Percentiles rank a stretch among this genome's conserved stretches.
phyloP scores from a whole-genome alignment of 2,888 invertebrate species.

The Geotrupes spiniger region DNA sequence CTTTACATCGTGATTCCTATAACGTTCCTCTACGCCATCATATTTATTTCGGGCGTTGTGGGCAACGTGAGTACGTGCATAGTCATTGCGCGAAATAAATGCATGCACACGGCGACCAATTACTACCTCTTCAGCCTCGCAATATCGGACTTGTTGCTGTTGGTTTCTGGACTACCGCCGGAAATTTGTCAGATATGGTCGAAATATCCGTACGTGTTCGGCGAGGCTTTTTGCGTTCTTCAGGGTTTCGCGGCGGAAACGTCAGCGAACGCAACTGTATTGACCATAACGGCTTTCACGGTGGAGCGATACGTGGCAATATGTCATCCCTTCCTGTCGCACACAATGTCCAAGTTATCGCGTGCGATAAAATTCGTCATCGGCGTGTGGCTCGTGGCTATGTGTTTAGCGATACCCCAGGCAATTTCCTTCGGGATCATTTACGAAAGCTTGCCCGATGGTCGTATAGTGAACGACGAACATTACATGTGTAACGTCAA shows the following conservation, averaged over 20 bases:
- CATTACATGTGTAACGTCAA: slow-evolving; percentile 46
- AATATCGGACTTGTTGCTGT: slow-evolving; percentile 70
- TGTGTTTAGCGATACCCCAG: slow-evolving; percentile 73
- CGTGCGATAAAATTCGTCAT: slow-evolving; percentile 73
- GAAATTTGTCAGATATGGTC: slow-evolving; percentile 77
- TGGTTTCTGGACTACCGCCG: slow-evolving; percentile 74
- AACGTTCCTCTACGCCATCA: slow-evolving; percentile 64
- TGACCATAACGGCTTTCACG: slow-evolving; percentile 85
- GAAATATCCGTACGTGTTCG: slow-evolving; percentile 70
- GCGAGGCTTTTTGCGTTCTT: slow-evolving; percentile 73
- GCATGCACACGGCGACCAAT: slow-evolving; percentile 84
- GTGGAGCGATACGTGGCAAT: slow-evolving; percentile 86
- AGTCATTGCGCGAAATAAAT: slow-evolving; percentile 71
- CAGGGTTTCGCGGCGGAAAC: slow-evolving; percentile 73
- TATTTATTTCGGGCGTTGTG: slow-evolving; percentile 71
- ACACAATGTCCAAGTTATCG: slow-evolving; percentile 79
- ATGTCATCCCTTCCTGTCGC: slow-evolving; percentile 79
- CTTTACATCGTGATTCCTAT: slow-evolving; percentile 64
- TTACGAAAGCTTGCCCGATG: slow-evolving; percentile 34
- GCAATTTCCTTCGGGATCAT: slow-evolving; percentile 78
- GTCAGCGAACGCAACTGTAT: slow-evolving; percentile 80
- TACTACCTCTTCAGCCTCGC: slow-evolving; percentile 79
- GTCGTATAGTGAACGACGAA: slow-evolving; percentile 38
- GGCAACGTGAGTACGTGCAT: slow-evolving; percentile 78
- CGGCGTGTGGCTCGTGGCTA: slow-evolving; percentile 74